Evolutionary conservation across 2,797 vertebrate genomes (phyloP).

Genomic region (Tapera naevia): DNA sequence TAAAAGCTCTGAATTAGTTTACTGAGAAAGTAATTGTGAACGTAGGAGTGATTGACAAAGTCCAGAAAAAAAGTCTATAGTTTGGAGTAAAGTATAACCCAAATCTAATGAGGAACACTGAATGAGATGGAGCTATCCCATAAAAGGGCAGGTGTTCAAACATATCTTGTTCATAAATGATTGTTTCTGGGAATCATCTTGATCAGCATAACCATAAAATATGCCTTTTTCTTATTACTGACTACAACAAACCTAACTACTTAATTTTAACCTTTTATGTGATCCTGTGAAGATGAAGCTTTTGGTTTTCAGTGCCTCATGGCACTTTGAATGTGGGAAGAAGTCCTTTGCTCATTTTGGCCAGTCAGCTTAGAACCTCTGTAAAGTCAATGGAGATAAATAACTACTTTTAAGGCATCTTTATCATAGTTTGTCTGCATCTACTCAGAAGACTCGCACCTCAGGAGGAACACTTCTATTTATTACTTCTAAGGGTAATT

Average conservation of each 20-base stretch:
- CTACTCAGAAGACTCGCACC: background rate
- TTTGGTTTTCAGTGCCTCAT: background rate
- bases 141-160: background rate
- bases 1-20: background rate
- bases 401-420: background rate
- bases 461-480: background rate
- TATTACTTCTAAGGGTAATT: background rate
- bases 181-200: background rate
- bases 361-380: background rate
- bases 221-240: background rate
- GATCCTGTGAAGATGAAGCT: background rate
- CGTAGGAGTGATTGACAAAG: background rate
- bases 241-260: background rate
- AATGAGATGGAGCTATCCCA: background rate
- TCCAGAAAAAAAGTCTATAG: background rate
- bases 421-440: background rate
- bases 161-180: background rate
- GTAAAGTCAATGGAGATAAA: background rate
- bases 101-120: background rate
- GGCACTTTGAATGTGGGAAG: background rate
- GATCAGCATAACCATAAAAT: background rate
- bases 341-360: background rate
- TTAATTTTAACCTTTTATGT: background rate
- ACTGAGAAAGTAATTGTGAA: background rate
- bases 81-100: background rate